Evolutionary conservation across 37 sponge, comb jelly and placozoan genomes (phyloP).

Genomic region (Beroe forskalii): DNA sequence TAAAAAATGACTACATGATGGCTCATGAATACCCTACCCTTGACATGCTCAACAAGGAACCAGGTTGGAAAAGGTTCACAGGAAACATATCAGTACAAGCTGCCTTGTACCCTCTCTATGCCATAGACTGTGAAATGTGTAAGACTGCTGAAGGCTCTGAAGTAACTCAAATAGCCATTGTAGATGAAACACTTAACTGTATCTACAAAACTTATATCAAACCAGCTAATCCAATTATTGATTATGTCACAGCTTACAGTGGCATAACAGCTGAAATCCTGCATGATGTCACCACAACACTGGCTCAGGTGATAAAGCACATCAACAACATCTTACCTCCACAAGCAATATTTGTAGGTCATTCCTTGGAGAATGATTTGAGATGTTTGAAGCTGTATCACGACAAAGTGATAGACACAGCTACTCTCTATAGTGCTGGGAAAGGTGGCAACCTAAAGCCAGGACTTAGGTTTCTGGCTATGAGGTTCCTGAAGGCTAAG

Average conservation of each 20-base stretch:
- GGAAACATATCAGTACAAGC: slow-evolving; percentile 42
- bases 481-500: slow-evolving; percentile 68
- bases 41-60: slow-evolving; percentile 36
- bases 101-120: not conserved
- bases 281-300: slow-evolving; percentile 74
- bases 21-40: slow-evolving; percentile 62
- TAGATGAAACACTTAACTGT: slow-evolving; percentile 77
- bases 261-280: slow-evolving; percentile 81
- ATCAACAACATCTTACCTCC: slow-evolving; percentile 71
- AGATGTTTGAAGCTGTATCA: slow-evolving; percentile 75
- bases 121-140: slow-evolving; percentile 67
- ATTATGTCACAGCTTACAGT: slow-evolving; percentile 91
- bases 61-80: slow-evolving; percentile 38
- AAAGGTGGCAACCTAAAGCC: slow-evolving; percentile 72
- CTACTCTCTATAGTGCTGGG: slow-evolving; percentile 38
- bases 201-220: slow-evolving; percentile 82
- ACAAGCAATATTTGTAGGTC: slow-evolving; percentile 83
- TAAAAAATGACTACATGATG: slow-evolving; percentile 22
- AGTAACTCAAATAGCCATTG: slow-evolving; percentile 83
- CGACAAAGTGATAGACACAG: slow-evolving; percentile 61
- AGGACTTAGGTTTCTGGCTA: slow-evolving; percentile 71
- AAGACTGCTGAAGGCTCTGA: slow-evolving; percentile 70
- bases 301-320: slow-evolving; percentile 79
- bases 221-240: slow-evolving; percentile 73
- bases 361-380: slow-evolving; percentile 97